Conservation (phyloP, 1,140 invertebrate genomes). For the Ostrea denselamellosa region DNA sequence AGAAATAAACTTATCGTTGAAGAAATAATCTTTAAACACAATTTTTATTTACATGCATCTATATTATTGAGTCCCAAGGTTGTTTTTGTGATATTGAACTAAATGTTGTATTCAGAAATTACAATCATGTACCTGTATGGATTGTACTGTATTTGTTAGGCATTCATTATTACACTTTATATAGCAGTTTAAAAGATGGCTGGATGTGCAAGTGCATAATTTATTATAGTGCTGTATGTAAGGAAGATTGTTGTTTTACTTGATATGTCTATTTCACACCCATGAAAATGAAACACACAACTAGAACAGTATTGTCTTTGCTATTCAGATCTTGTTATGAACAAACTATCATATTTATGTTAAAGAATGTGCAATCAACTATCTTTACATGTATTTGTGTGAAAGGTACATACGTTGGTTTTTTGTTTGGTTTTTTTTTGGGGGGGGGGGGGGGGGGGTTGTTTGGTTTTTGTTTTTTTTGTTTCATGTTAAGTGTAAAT, state of each 20-base stretch:
- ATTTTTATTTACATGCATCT: too few relatives aligned
- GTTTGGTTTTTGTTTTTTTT: too few relatives aligned
- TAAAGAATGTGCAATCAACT: constrained; percentile 12
- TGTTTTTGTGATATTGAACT: background rate
- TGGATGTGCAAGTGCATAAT: background rate
- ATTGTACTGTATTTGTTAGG: background rate
- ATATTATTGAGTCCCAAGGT: background rate
- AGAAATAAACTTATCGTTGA: too few relatives aligned
- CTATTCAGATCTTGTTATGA: background rate
- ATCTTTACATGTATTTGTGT: background rate
- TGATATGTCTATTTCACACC: background rate
- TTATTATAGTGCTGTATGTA: background rate
- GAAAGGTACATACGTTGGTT: background rate
- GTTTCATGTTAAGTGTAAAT: too few relatives aligned
- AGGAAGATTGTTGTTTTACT: background rate
- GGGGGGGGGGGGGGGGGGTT: too few relatives aligned
- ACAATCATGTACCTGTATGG: background rate
- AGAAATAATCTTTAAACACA: too few relatives aligned
- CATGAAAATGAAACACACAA: background rate
- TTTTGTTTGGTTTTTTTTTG: too few relatives aligned
- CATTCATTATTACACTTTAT: background rate
- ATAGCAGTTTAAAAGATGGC: too few relatives aligned
- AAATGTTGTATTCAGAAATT: background rate
- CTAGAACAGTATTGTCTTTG: background rate
- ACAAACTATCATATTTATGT: background rate